phyloP scores from a whole-genome alignment of 2,888 invertebrate species.

The Apodemia mormo region DNA sequence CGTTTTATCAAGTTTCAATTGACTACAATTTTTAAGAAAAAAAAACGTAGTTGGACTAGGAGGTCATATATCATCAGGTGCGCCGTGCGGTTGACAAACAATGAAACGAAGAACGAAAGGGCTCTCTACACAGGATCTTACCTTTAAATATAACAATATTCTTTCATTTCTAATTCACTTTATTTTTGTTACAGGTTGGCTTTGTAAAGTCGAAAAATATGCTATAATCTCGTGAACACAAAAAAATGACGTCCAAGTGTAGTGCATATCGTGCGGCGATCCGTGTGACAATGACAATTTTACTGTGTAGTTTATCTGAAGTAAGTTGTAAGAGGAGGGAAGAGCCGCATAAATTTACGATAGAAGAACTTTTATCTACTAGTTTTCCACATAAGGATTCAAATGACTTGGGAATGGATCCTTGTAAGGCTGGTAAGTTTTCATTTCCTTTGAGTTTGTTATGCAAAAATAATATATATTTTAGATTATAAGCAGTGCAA shows the following conservation, averaged over 20 bases:
- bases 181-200: slow-evolving; percentile 60
- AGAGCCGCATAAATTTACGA: slow-evolving; percentile 80
- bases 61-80: too few species aligned
- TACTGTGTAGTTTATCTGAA: slow-evolving; percentile 49
- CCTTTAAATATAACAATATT: too few species aligned
- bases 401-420: slow-evolving; percentile 90
- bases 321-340: slow-evolving; percentile 55
- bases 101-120: too few species aligned
- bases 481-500: too few species aligned
- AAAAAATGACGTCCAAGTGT: slow-evolving; percentile 57
- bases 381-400: slow-evolving; percentile 86
- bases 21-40: too few species aligned
- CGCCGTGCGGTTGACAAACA: too few species aligned
- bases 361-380: slow-evolving; percentile 85
- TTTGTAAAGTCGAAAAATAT: slow-evolving; percentile 49
- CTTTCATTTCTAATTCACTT: neutral
- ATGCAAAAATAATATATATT: too few species aligned
- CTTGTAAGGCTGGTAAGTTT: slow-evolving; percentile 92
- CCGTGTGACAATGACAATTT: slow-evolving; percentile 54
- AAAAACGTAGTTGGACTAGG: too few species aligned
- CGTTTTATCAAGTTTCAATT: too few species aligned
- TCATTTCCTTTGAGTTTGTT: neutral
- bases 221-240: slow-evolving; percentile 53
- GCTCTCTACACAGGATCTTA: too few species aligned
- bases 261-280: slow-evolving; percentile 51